Percentiles rank a stretch among this genome's conserved stretches.
Conservation (phyloP, 2,797 vertebrate genomes). For the Lithobates pipiens region DNA sequence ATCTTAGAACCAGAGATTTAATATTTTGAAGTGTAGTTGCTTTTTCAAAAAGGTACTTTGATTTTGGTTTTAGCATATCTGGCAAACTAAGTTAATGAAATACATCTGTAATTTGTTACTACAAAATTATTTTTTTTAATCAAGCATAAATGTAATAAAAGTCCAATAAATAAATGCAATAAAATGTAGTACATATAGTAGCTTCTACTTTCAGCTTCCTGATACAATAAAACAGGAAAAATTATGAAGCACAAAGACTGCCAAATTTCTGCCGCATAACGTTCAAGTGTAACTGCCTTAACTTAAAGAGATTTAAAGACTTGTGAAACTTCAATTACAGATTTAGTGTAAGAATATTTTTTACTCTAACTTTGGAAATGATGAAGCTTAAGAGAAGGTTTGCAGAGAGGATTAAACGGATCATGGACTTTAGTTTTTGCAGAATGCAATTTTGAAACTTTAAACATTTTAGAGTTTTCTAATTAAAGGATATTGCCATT, state of each 20-base stretch:
- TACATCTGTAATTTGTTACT: constrained; percentile 17
- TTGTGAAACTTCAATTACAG: constrained; percentile 51
- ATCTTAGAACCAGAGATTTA: neutral
- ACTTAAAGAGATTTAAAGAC: constrained; percentile 46
- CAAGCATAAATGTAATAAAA: constrained; percentile 9
- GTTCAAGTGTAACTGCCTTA: constrained; percentile 17
- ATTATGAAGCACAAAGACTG: constrained; percentile 16
- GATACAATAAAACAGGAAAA: constrained; percentile 39
- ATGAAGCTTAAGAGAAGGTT: constrained; percentile 23
- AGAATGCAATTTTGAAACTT: constrained; percentile 7
- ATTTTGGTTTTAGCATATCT: neutral
- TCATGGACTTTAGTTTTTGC: constrained; percentile 17
- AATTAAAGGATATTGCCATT: constrained; percentile 40
- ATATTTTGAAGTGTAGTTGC: neutral
- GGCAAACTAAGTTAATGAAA: neutral
- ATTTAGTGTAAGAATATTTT: constrained; percentile 27
- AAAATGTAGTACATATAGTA: neutral
- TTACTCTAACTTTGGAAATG: constrained; percentile 24
- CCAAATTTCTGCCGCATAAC: constrained; percentile 23
- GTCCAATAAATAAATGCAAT: constrained; percentile 9
- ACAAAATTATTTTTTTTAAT: constrained; percentile 2
- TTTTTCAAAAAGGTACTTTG: neutral
- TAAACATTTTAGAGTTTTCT: constrained; percentile 19
- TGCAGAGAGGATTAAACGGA: constrained; percentile 33
- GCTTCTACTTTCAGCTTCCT: neutral